Percentiles rank a stretch among this genome's conserved stretches.
Conservation (phyloP, 2,888 invertebrate genomes). For the Cephus pygmeus region DNA sequence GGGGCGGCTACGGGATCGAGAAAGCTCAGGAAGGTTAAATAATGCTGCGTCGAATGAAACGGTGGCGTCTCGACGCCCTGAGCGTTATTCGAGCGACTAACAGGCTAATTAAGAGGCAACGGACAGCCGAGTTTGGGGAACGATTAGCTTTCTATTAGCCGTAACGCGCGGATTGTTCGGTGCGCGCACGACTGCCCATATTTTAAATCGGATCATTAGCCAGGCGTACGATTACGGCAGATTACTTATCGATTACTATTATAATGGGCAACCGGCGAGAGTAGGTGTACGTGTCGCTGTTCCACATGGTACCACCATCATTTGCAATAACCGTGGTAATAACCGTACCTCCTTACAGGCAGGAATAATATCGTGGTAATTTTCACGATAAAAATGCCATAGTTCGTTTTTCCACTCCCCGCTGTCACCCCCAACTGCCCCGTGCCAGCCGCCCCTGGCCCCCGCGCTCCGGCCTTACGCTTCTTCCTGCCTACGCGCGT, state of each 20-base stretch:
- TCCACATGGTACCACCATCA: constrained; percentile 45
- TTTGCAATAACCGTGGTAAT: constrained; percentile 57
- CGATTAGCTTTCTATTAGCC: background rate
- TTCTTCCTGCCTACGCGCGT: background rate
- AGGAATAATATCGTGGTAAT: constrained; percentile 49
- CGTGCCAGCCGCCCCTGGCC: background rate
- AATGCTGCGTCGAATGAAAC: background rate
- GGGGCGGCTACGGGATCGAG: background rate
- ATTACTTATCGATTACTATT: constrained; percentile 59
- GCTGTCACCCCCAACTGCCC: constrained; percentile 2
- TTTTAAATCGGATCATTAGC: constrained; percentile 49
- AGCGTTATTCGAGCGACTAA: background rate
- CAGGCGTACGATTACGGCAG: constrained; percentile 48
- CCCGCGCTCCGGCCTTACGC: background rate
- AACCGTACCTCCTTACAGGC: constrained; percentile 50
- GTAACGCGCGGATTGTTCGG: background rate
- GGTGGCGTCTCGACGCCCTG: background rate
- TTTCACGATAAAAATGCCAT: constrained; percentile 37
- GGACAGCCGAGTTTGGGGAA: background rate
- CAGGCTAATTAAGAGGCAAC: background rate
- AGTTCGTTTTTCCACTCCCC: constrained; percentile 21
- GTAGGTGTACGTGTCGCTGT: constrained; percentile 20
- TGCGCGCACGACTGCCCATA: constrained; percentile 15
- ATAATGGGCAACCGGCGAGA: constrained; percentile 39
- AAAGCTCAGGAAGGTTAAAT: background rate